phyloP scores from a whole-genome alignment of 2,113 vertebrate genomes.

The Pseudorasbora parva region DNA sequence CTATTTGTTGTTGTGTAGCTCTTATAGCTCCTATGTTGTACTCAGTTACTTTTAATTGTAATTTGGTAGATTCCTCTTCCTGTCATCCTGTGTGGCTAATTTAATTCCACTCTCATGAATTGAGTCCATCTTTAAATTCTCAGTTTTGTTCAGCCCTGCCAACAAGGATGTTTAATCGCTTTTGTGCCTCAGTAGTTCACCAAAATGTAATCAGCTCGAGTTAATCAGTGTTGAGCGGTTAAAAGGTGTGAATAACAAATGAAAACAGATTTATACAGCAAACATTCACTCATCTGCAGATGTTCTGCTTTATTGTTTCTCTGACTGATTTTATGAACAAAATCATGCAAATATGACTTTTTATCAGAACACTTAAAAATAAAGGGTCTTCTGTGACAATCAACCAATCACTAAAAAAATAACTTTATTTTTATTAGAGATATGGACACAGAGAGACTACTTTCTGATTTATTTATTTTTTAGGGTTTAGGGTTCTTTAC shows the following conservation, averaged over 20 bases:
- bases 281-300: background rate
- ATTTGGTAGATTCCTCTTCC: background rate
- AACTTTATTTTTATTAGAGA: no score
- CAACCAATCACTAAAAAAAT: no score
- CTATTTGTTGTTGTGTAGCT: background rate
- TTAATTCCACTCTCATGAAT: background rate
- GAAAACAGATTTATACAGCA: background rate
- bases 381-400: no score
- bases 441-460: background rate
- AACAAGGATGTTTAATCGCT: background rate
- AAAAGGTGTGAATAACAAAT: slow-evolving; percentile 56
- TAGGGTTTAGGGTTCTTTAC: no score
- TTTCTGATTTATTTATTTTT: background rate
- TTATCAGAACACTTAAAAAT: background rate
- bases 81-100: background rate
- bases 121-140: background rate
- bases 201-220: slow-evolving; percentile 60
- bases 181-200: slow-evolving; percentile 55
- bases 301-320: background rate
- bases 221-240: slow-evolving; percentile 52
- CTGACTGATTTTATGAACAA: background rate
- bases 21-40: background rate
- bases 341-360: background rate
- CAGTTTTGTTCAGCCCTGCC: background rate
- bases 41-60: background rate